A percentile compares a stretch with the other conserved stretches of the same genome.
Evolutionary conservation across 2,113 vertebrate genomes (phyloP).

Genomic region (Podarcis muralis): DNA sequence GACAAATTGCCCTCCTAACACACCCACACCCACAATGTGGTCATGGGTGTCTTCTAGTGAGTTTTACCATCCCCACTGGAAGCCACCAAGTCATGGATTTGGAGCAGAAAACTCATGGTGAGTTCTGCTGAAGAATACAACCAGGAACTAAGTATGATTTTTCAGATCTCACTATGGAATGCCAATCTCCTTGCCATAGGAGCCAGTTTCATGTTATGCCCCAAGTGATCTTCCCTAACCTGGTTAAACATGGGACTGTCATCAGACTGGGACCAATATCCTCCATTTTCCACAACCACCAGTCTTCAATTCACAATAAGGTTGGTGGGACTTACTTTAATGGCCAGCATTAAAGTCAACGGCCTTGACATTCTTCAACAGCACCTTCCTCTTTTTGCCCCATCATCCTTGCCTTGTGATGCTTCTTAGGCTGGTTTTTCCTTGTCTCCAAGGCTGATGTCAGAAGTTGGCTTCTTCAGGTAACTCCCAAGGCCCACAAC

Average conservation of each 20-base stretch:
- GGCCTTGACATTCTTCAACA: too few relatives aligned
- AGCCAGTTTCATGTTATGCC: not conserved
- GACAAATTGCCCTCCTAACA: not conserved
- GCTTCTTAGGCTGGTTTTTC: too few relatives aligned
- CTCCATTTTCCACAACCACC: not conserved
- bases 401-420: too few relatives aligned
- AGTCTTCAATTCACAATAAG: not conserved
- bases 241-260: too few relatives aligned
- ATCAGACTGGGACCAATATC: not conserved
- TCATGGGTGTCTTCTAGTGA: not conserved
- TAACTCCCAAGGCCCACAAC: too few relatives aligned
- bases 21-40: not conserved
- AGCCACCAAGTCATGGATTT: not conserved
- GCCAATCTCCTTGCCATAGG: not conserved
- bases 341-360: too few relatives aligned
- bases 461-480: too few relatives aligned
- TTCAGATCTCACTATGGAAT: not conserved
- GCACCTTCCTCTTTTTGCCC: too few relatives aligned
- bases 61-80: not conserved
- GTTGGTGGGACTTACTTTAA: too few relatives aligned
- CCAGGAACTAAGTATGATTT: not conserved
- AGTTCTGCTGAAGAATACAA: not conserved
- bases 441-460: too few relatives aligned
- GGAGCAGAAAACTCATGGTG: not conserved
- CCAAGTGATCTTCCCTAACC: too few relatives aligned